Evolutionary conservation across 1,140 invertebrate species (phyloP), one percentile per base, ranked within the genome.

Genomic region (Euwallacea fornicatus): DNA sequence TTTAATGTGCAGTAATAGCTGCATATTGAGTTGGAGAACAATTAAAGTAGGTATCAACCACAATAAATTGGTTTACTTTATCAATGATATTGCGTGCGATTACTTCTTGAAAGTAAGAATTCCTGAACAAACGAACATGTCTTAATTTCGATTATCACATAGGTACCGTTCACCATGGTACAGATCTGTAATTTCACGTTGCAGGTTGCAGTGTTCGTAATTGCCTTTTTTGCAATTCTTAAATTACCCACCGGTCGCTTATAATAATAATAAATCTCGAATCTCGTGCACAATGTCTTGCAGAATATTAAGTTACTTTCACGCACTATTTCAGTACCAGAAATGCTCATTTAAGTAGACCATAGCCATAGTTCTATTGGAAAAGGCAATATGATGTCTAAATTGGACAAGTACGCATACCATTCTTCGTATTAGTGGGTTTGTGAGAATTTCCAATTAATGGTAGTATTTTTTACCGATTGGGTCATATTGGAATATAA

Each of bases 261-360:
- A 50, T 11, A 11, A 50, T 63, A 33, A 33, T 33, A 33, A 21
- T 63, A 63, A 63, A 63, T 63, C 15, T 21, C 42, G 0, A 50
- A 13, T 16, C 43, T 50, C 42, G 44, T 10, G 7, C 7, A 50
- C 43, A 13, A 63, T 47, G 63, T 53, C 21, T 54, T 65, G 46
- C 50, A 53, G 46, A 33, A 54, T 65, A 33, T 41, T 65, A 54
- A 65, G 47, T 65, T 44, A 65, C 63, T 65, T 65, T 65, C 63
- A 65, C 63, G 63, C 63, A 50, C 46, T 50, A 50, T 13, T 54
- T 46, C 15, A 59, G 10, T 58, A 54, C 9, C n/a, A 58, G 9
- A 58, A 13, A 11, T 58, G 55, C 3, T 16, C 16, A 33, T 33
- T 33, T 33, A 33, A 33, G 21, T 33, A 33, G 21, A 33, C 21